A percentile compares a stretch with the other conserved stretches of the same genome.
Evolutionary conservation across 2,113 vertebrate genomes (phyloP).

Genomic region (Naja naja): DNA sequence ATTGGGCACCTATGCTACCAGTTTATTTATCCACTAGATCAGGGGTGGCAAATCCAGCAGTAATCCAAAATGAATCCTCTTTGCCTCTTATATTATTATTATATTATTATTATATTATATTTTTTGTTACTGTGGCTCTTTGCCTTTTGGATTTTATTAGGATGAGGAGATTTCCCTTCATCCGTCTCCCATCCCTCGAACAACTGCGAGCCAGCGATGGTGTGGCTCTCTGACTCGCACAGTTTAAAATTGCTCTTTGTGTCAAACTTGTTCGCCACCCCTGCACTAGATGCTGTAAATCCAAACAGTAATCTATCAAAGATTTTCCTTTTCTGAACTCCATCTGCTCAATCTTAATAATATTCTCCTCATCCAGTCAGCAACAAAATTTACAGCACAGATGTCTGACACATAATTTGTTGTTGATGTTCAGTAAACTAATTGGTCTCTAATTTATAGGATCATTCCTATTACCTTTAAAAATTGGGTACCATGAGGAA

Average conservation of each 20-base stretch:
- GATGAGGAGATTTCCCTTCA: too few species aligned
- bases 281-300: neutral
- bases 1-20: neutral
- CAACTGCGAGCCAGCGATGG: too few species aligned
- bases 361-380: neutral
- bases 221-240: too few species aligned
- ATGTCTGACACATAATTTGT: neutral
- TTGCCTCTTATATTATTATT: too few species aligned
- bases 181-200: too few species aligned
- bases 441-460: neutral
- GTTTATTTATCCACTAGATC: neutral
- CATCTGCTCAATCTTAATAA: neutral
- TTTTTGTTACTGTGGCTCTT: too few species aligned
- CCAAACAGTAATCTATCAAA: neutral
- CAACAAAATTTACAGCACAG: neutral
- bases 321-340: neutral
- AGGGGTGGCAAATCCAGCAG: too few species aligned
- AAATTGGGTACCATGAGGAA: neutral
- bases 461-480: neutral
- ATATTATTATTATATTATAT: too few species aligned
- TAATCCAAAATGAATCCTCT: too few species aligned
- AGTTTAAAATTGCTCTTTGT: too few species aligned
- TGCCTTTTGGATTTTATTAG: too few species aligned
- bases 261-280: too few species aligned
- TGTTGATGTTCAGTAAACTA: neutral